A percentile compares a stretch with the other conserved stretches of the same genome.
phyloP scores from a whole-genome alignment of 2,113 vertebrate genomes.

The Coptodon bakossiorum region DNA sequence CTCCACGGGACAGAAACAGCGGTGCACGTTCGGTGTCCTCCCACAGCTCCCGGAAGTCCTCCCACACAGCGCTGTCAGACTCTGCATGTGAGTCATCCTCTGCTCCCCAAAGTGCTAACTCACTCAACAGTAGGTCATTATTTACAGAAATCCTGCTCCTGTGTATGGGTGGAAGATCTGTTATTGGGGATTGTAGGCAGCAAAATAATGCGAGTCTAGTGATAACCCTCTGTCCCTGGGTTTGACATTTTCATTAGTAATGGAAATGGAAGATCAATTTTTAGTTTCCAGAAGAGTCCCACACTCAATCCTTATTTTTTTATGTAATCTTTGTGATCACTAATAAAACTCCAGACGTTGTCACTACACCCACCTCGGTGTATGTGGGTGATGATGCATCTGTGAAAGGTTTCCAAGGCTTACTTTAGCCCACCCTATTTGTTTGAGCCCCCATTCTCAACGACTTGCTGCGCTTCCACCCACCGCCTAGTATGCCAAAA shows the following conservation, averaged over 20 bases:
- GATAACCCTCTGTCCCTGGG: not conserved
- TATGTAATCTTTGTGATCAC: not conserved
- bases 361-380: not conserved
- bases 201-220: not conserved
- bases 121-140: conserved; percentile 4
- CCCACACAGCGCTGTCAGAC: conserved; percentile 71
- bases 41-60: conserved; percentile 74
- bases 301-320: not conserved
- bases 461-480: conserved; percentile 22
- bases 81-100: conserved; percentile 76
- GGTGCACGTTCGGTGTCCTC: conserved; percentile 72
- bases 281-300: not conserved
- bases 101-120: conserved; percentile 16
- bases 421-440: conserved; percentile 2
- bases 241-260: not conserved
- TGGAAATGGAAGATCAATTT: not conserved
- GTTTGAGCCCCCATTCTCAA: conserved; percentile 5
- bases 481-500: not conserved
- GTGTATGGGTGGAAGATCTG: not conserved
- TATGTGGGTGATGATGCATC: conserved; percentile 5
- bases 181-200: not conserved
- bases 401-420: conserved; percentile 3
- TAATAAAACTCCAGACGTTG: not conserved
- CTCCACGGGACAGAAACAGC: conserved; percentile 63
- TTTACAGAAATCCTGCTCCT: not conserved